Percentiles rank a stretch among this genome's conserved stretches.
Evolutionary conservation across 2,113 vertebrate genomes (phyloP).

Genomic region (Oenanthe oenanthe): DNA sequence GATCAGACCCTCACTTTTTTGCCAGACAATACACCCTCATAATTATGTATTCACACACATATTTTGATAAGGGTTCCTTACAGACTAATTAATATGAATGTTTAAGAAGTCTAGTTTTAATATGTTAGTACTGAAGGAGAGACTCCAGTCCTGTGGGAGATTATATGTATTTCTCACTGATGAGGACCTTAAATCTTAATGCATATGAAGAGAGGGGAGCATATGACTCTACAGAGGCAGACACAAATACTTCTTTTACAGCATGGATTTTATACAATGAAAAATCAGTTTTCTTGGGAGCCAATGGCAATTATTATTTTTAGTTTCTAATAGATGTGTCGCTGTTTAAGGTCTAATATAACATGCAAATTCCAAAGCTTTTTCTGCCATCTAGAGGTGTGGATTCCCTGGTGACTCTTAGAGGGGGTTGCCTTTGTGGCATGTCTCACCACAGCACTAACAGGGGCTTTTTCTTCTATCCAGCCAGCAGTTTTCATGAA

Average conservation of each 20-base stretch:
- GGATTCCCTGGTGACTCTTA: slow-evolving; percentile 29
- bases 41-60: slow-evolving; percentile 51
- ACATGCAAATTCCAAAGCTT: not conserved
- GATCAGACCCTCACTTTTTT: slow-evolving; percentile 30
- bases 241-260: not conserved
- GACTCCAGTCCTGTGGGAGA: slow-evolving; percentile 28
- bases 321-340: not conserved
- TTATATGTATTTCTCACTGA: slow-evolving; percentile 26
- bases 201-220: not conserved
- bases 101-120: slow-evolving; percentile 52
- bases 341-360: slow-evolving; percentile 17
- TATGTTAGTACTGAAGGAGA: slow-evolving; percentile 38
- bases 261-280: slow-evolving; percentile 1
- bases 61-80: slow-evolving; percentile 63
- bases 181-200: slow-evolving; percentile 51
- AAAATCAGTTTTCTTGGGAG: slow-evolving; percentile 25
- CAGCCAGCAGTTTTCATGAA: not conserved
- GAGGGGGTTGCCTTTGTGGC: not conserved
- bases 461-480: not conserved
- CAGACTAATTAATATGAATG: slow-evolving; percentile 64
- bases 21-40: slow-evolving; percentile 46
- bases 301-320: not conserved
- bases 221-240: not conserved
- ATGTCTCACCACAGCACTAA: not conserved
- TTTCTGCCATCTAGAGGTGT: not conserved